phyloP scores from a whole-genome alignment of 23 tunicate genomes.

The Aplidium turbinatum region DNA sequence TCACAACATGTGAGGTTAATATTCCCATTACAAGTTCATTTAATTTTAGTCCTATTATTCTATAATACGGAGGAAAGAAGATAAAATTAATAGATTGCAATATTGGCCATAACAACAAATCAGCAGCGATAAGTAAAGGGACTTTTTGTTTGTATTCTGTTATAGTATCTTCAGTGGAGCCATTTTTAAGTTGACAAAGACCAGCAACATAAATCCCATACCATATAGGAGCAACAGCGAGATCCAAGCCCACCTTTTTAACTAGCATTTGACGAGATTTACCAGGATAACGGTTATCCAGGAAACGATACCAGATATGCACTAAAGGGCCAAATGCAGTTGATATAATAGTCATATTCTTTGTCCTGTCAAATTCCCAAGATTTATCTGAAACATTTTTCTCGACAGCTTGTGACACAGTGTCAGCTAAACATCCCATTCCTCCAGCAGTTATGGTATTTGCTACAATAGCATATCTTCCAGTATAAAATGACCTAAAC shows the following conservation, averaged over 20 bases:
- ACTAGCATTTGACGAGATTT: constrained; percentile 20
- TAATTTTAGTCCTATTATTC: constrained; percentile 67
- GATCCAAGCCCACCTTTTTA: constrained; percentile 53
- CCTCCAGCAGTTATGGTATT: constrained; percentile 75
- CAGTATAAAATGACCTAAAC: constrained; percentile 48
- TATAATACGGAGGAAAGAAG: constrained; percentile 61
- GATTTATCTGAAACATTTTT: background rate
- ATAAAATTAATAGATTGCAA: constrained; percentile 62
- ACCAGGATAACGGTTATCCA: constrained; percentile 69
- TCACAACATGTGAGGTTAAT: constrained; percentile 52
- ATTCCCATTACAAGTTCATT: constrained; percentile 72
- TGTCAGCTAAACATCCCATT: constrained; percentile 51
- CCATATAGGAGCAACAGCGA: constrained; percentile 60
- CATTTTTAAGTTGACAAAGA: constrained; percentile 28
- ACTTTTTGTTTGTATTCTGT: constrained; percentile 56
- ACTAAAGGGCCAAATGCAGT: constrained; percentile 57
- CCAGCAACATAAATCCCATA: constrained; percentile 53
- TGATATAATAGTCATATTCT: constrained; percentile 58
- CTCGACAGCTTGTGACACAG: constrained; percentile 48
- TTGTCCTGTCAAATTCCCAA: constrained; percentile 49
- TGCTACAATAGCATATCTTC: constrained; percentile 65
- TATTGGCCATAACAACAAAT: constrained; percentile 53
- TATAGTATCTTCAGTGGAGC: constrained; percentile 6
- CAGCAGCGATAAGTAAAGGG: constrained; percentile 43
- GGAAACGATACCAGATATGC: constrained; percentile 81